Conservation (phyloP, 2,888 invertebrate genomes). For the Agrotis puta region DNA sequence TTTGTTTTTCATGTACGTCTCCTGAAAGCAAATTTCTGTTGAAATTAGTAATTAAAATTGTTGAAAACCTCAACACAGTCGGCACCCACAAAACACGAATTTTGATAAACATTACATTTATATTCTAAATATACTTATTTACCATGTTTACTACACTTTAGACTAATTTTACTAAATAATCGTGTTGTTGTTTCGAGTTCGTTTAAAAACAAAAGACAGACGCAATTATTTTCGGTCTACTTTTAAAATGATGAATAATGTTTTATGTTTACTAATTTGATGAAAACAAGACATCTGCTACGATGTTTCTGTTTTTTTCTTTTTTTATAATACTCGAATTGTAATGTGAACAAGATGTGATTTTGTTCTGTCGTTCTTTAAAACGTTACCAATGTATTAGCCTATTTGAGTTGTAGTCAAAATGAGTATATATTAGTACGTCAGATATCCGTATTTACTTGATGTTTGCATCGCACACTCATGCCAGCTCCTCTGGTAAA, state of each 20-base stretch:
- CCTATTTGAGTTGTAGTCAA: too few species aligned
- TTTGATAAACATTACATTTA: conserved; percentile 13
- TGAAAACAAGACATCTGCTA: conserved; percentile 14
- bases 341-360: not conserved
- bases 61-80: not conserved
- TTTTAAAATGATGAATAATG: not conserved
- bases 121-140: not conserved
- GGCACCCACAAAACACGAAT: conserved; percentile 23
- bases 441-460: too few species aligned
- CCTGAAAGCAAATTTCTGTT: too few species aligned
- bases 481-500: too few species aligned
- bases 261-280: conserved; percentile 15
- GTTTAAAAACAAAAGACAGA: conserved; percentile 14
- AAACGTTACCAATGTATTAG: too few species aligned
- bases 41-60: not conserved
- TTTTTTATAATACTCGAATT: not conserved
- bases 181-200: conserved; percentile 19
- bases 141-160: conserved; percentile 15
- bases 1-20: not conserved
- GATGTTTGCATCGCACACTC: too few species aligned
- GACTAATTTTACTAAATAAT: conserved; percentile 45
- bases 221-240: not conserved
- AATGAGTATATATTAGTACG: too few species aligned
- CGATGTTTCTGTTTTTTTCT: not conserved
- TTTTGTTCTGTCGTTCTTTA: too few species aligned